Evolutionary conservation across 92 coral and sea anemone genomes (phyloP).

Genomic region (Porites divaricata): DNA sequence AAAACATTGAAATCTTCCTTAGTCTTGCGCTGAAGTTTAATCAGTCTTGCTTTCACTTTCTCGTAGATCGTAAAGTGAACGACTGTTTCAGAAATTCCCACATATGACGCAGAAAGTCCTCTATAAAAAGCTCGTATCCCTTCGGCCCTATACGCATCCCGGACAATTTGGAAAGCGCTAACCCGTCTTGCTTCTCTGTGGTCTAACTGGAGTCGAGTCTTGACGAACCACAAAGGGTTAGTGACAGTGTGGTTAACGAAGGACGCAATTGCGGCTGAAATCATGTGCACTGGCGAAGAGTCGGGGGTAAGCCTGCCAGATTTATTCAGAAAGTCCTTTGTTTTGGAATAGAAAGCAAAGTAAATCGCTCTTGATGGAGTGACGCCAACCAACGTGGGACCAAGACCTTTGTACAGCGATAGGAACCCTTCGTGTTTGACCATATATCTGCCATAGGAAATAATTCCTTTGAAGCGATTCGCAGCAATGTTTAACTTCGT

Average conservation of each 20-base stretch:
- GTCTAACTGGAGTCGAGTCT: conserved; percentile 93
- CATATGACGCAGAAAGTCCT: conserved; percentile 94
- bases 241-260: conserved; percentile 88
- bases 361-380: conserved; percentile 94
- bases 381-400: conserved; percentile 85
- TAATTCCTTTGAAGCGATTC: conserved; percentile 70
- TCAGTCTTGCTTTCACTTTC: conserved; percentile 64
- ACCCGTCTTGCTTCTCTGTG: conserved; percentile 64
- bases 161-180: conserved; percentile 65
- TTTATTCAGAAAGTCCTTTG: conserved; percentile 73
- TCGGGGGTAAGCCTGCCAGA: conserved; percentile 72
- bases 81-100: conserved; percentile 94
- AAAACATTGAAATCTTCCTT: conserved; percentile 62
- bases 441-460: conserved; percentile 87
- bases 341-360: conserved; percentile 84
- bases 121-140: conserved; percentile 94
- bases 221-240: conserved; percentile 95
- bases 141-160: conserved; percentile 82
- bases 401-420: conserved; percentile 88
- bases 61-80: conserved; percentile 94
- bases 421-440: conserved; percentile 81
- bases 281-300: conserved; percentile 78
- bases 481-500: conserved; percentile 49
- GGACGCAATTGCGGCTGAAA: conserved; percentile 84
- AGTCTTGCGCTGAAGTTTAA: conserved; percentile 49